Conservation (phyloP, 64 coral and sea anemone genomes). For the Actinia tenebrosa region DNA sequence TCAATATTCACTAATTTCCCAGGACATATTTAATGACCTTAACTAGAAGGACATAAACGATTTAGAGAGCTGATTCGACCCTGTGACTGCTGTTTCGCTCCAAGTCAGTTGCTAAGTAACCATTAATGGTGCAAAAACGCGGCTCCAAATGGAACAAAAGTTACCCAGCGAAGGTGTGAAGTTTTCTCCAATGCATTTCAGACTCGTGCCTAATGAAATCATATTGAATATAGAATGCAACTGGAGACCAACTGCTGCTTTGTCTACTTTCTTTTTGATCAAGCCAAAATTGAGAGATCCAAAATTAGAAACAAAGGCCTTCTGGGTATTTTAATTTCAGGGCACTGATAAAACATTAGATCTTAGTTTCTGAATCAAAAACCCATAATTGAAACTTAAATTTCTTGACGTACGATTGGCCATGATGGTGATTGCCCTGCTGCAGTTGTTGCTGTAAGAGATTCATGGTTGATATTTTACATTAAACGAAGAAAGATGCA, state of each 20-base stretch:
- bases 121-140: not conserved
- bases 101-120: constrained; percentile 17
- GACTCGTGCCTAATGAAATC: constrained; percentile 1
- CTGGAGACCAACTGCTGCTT: not conserved
- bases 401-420: too few species aligned
- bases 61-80: not conserved
- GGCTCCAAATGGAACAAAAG: constrained; percentile 2
- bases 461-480: too few species aligned
- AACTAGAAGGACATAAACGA: not conserved
- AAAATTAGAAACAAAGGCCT: not conserved
- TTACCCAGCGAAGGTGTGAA: constrained; percentile 26
- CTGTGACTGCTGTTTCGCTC: not conserved
- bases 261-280: not conserved
- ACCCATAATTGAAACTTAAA: too few species aligned
- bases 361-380: too few species aligned
- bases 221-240: not conserved
- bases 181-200: not conserved
- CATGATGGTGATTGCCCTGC: too few species aligned
- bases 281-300: not conserved
- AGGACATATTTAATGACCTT: constrained; percentile 9
- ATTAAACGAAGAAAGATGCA: too few species aligned
- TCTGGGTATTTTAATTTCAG: constrained; percentile 1
- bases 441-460: too few species aligned
- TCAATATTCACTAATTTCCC: constrained; percentile 11
- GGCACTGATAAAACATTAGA: too few species aligned